Evolutionary conservation across 2,113 vertebrate genomes (phyloP).

Genomic region (Gallinago jamesoni): DNA sequence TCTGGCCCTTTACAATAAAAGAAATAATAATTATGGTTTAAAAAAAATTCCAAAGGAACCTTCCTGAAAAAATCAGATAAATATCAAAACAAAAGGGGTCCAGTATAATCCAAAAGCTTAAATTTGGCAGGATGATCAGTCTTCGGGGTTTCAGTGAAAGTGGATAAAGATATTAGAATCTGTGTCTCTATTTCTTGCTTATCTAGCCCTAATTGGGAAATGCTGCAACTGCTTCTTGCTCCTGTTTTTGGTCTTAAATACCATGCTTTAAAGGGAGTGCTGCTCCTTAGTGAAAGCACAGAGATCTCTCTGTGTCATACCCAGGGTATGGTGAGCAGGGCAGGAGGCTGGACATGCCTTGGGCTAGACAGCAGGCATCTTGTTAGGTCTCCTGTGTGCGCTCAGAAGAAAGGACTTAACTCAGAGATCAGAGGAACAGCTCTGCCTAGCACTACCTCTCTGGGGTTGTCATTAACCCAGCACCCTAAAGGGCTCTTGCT

Average conservation of each 20-base stretch:
- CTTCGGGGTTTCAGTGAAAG: not conserved
- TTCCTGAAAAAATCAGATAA: not conserved
- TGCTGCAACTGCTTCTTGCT: not conserved
- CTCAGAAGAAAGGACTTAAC: not conserved
- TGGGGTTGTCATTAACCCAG: not conserved
- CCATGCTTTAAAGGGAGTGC: not conserved
- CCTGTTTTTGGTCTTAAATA: not conserved
- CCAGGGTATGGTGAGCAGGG: not conserved
- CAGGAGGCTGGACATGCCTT: accelerated
- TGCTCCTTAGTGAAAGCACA: not conserved
- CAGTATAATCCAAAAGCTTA: not conserved
- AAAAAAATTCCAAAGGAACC: not conserved
- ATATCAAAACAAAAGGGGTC: not conserved
- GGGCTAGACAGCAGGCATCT: not conserved
- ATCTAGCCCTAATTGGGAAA: not conserved
- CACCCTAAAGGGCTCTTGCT: not conserved
- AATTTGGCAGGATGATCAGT: not conserved
- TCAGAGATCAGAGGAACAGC: not conserved
- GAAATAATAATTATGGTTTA: no score
- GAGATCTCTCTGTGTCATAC: not conserved
- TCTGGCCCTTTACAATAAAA: not conserved
- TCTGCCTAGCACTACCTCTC: not conserved
- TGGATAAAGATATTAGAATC: not conserved
- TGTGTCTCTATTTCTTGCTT: not conserved
- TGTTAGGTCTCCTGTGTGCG: not conserved